Conservation (phyloP, 2,797 vertebrate genomes). For the Myotis daubentonii region DNA sequence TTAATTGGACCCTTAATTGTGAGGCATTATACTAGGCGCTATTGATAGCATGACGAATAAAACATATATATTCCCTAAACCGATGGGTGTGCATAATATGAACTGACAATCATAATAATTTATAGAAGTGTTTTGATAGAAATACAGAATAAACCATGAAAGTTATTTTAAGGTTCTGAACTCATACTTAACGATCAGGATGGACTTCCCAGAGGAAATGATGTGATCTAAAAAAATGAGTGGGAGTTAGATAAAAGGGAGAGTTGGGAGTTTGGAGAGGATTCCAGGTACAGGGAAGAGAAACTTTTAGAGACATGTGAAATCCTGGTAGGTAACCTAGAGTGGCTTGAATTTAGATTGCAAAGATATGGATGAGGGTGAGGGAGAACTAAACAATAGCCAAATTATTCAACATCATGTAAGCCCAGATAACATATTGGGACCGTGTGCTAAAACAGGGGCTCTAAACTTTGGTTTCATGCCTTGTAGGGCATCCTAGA, state of each 20-base stretch:
- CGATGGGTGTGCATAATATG: background rate
- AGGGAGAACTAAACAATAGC: background rate
- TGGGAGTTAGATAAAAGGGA: background rate
- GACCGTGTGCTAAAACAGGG: background rate
- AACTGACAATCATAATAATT: background rate
- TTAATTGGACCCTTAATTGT: background rate
- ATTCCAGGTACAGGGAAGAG: background rate
- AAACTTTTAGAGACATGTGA: background rate
- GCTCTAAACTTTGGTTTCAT: background rate
- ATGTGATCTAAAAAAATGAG: background rate
- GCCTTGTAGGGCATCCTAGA: background rate
- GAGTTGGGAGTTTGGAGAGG: background rate
- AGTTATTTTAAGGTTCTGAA: background rate
- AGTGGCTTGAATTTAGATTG: background rate
- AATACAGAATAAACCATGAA: background rate
- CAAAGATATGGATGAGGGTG: background rate
- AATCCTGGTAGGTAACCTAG: background rate
- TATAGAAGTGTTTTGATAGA: background rate
- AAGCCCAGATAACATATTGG: background rate
- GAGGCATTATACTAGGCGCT: background rate
- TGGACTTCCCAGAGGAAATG: background rate
- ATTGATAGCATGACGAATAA: background rate
- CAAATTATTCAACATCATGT: background rate
- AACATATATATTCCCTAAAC: background rate
- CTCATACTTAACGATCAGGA: background rate